phyloP scores from a whole-genome alignment of 2,888 invertebrate genomes.

The Phyllotreta striolata region DNA sequence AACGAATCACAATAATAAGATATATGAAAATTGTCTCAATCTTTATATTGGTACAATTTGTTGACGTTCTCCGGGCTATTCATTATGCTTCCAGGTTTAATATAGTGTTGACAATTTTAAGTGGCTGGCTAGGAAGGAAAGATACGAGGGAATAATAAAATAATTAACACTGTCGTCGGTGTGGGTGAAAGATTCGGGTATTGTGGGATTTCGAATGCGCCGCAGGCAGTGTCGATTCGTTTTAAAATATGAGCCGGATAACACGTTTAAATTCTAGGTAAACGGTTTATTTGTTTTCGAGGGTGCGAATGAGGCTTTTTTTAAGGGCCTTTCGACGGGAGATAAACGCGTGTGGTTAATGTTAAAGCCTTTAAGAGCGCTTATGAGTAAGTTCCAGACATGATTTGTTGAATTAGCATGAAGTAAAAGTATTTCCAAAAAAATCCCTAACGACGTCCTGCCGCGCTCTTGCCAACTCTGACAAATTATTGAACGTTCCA shows the following conservation, averaged over 20 bases:
- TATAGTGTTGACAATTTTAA: conserved; percentile 41
- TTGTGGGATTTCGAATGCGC: conserved; percentile 18
- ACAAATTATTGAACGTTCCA: conserved; percentile 32
- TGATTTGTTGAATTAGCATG: background rate
- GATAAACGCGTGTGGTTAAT: too few relatives aligned
- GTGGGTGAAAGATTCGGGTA: conserved; percentile 35
- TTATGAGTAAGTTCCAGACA: too few relatives aligned
- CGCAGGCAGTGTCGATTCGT: conserved; percentile 18
- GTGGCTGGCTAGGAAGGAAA: conserved; percentile 28
- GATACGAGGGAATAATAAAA: conserved; percentile 33
- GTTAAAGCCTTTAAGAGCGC: too few relatives aligned
- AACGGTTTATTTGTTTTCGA: conserved; percentile 5
- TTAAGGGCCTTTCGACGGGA: too few relatives aligned
- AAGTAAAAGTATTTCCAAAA: conserved; percentile 29
- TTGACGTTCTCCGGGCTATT: conserved; percentile 16
- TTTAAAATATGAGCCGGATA: conserved; percentile 22
- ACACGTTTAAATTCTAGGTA: conserved; percentile 16
- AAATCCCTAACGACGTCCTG: conserved; percentile 35
- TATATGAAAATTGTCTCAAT: too few relatives aligned
- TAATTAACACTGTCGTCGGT: conserved; percentile 33
- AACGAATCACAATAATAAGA: too few relatives aligned
- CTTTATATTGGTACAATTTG: too few relatives aligned
- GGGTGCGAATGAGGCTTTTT: background rate
- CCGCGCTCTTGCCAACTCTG: conserved; percentile 34
- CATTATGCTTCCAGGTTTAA: conserved; percentile 34